Evolutionary conservation across 1,140 invertebrate genomes (phyloP).

Genomic region (Tetramorium parvispinum): DNA sequence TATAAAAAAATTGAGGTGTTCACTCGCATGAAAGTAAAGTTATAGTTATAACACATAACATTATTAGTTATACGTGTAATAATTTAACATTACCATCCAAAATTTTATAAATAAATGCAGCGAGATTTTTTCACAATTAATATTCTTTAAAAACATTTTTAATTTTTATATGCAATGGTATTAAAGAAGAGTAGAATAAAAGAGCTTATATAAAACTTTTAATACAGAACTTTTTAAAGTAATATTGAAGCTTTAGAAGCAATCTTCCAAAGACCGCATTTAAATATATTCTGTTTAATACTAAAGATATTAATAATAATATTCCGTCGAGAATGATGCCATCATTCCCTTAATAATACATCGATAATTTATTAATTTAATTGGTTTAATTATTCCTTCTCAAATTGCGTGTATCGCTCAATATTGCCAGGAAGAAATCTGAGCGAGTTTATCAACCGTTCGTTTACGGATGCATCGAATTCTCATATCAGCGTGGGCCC

Average conservation of each 20-base stretch:
- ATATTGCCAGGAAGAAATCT: background rate
- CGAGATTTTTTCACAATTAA: background rate
- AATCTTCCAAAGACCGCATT: background rate
- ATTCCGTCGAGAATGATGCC: background rate
- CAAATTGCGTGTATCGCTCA: background rate
- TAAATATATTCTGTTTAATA: background rate
- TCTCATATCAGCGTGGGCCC: background rate
- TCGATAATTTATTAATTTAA: background rate
- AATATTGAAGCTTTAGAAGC: background rate
- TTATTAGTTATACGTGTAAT: background rate
- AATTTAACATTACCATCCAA: background rate
- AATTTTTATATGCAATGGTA: background rate
- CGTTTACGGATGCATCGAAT: constrained; percentile 5
- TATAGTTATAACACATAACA: background rate
- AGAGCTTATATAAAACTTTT: background rate
- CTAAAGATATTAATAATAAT: background rate
- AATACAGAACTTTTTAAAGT: background rate
- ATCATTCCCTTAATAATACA: background rate
- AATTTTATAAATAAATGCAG: background rate
- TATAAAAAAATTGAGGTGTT: constrained; percentile 22
- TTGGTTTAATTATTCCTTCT: background rate
- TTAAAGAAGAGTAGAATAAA: background rate
- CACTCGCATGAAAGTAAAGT: background rate
- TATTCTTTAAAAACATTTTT: background rate
- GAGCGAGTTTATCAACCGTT: background rate